A percentile compares a stretch with the other conserved stretches of the same genome.
Evolutionary conservation across 2,888 invertebrate species (phyloP).

Genomic region (Mythimna ferrago): DNA sequence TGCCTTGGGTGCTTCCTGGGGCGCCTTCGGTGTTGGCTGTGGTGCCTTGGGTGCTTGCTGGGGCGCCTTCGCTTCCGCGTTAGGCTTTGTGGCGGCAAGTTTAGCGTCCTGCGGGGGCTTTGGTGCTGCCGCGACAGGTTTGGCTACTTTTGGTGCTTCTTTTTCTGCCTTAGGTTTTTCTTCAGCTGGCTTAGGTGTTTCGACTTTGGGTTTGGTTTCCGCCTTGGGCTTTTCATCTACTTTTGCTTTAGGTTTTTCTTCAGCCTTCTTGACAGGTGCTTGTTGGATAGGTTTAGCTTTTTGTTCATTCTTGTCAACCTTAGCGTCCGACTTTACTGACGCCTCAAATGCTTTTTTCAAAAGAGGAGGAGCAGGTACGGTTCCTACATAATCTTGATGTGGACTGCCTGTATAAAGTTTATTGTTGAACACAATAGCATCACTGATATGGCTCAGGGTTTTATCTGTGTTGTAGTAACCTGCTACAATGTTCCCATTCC

Average conservation of each 20-base stretch:
- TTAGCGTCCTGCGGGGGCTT: conserved; percentile 55
- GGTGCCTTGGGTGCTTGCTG: neutral
- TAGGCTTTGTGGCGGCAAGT: conserved; percentile 31
- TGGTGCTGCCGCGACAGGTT: conserved; percentile 51
- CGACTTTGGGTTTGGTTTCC: conserved; percentile 61
- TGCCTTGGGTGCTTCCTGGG: no score
- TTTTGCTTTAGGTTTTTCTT: conserved; percentile 49
- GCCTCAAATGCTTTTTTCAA: conserved; percentile 82
- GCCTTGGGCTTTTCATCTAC: conserved; percentile 48
- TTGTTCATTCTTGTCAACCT: conserved; percentile 60
- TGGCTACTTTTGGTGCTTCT: conserved; percentile 60
- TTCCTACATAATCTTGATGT: conserved; percentile 92
- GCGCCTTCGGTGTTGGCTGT: neutral
- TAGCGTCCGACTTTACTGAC: conserved; percentile 40
- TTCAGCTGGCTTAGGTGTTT: conserved; percentile 42
- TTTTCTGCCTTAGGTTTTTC: conserved; percentile 39
- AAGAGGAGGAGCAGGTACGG: conserved; percentile 91
- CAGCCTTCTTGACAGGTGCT: conserved; percentile 49
- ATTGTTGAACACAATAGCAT: conserved; percentile 92
- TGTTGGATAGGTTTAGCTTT: conserved; percentile 66
- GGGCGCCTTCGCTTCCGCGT: conserved; percentile 2
- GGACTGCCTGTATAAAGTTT: conserved; percentile 93
- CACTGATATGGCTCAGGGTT: conserved; percentile 90
- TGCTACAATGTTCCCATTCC: conserved; percentile 93
- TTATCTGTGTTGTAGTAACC: conserved; percentile 92